Evolutionary conservation across 2,113 vertebrate species (phyloP).

Genomic region (Erythrocercus mccallii): DNA sequence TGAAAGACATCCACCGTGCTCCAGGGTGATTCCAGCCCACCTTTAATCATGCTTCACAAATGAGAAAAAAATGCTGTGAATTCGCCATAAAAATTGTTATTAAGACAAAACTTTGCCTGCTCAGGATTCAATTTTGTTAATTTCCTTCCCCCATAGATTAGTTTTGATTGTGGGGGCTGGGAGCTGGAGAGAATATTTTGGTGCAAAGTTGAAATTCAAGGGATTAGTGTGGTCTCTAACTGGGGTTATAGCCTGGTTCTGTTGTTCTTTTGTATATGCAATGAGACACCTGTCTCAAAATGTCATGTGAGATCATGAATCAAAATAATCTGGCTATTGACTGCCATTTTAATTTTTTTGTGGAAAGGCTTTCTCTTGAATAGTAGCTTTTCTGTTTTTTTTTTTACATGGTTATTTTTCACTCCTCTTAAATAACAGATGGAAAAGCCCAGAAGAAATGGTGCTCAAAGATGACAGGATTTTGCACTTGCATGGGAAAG

Average conservation of each 20-base stretch:
- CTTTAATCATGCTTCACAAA: background rate
- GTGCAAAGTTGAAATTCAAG: background rate
- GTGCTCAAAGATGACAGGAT: background rate
- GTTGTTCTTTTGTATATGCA: background rate
- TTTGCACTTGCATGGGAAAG: background rate
- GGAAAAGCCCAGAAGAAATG: background rate
- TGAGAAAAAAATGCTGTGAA: background rate
- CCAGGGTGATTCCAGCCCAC: background rate
- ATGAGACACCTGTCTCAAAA: background rate
- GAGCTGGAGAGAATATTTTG: background rate
- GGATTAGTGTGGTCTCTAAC: background rate
- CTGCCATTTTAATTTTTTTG: background rate
- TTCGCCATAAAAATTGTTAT: background rate
- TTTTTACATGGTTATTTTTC: background rate
- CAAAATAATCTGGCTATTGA: background rate
- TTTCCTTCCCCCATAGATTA: no score
- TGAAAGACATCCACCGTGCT: background rate
- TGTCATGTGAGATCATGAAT: background rate
- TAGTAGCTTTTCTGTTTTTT: background rate
- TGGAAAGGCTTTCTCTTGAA: background rate
- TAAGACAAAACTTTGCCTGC: background rate
- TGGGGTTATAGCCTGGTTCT: background rate
- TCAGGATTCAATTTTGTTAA: background rate
- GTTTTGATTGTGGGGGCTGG: background rate
- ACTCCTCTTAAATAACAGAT: background rate